phyloP scores from a whole-genome alignment of 2,888 invertebrate genomes.

The Netelia inedita region DNA sequence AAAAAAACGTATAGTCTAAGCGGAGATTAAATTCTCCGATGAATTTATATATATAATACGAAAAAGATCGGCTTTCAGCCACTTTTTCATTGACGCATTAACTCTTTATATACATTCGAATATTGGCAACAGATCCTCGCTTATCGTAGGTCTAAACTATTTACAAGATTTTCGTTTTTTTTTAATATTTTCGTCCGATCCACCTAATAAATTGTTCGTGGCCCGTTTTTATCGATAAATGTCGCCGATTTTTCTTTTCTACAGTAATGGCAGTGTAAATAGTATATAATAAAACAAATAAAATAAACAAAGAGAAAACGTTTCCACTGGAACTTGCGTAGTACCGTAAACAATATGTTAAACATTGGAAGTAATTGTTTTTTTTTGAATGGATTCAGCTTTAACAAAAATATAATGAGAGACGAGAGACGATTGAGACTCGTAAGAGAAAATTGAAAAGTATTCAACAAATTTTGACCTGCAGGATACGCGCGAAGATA shows the following conservation, averaged over 20 bases:
- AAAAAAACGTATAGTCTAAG: constrained; percentile 36
- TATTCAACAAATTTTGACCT: constrained; percentile 3
- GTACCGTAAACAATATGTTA: neutral
- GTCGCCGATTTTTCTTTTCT: constrained; percentile 55
- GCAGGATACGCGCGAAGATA: constrained; percentile 8
- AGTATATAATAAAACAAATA: constrained; percentile 36
- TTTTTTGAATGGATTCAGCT: neutral
- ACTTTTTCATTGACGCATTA: constrained; percentile 58
- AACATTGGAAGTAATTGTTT: constrained; percentile 16
- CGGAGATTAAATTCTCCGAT: constrained; percentile 41
- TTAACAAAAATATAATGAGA: constrained; percentile 2
- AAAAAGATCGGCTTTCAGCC: constrained; percentile 55
- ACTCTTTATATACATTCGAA: constrained; percentile 68
- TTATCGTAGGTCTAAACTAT: constrained; percentile 67
- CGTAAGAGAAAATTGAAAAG: neutral
- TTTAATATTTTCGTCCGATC: constrained; percentile 44
- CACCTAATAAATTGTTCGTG: constrained; percentile 54
- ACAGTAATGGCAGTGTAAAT: constrained; percentile 69
- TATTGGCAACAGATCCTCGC: constrained; percentile 68
- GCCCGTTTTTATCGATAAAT: constrained; percentile 62
- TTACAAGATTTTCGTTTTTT: constrained; percentile 61
- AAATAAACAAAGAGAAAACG: constrained; percentile 20
- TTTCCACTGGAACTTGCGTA: constrained; percentile 39
- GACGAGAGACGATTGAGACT: neutral
- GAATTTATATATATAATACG: constrained; percentile 40